Evolutionary conservation across 2,888 invertebrate genomes (phyloP).

Genomic region (Acholoe squamosa): DNA sequence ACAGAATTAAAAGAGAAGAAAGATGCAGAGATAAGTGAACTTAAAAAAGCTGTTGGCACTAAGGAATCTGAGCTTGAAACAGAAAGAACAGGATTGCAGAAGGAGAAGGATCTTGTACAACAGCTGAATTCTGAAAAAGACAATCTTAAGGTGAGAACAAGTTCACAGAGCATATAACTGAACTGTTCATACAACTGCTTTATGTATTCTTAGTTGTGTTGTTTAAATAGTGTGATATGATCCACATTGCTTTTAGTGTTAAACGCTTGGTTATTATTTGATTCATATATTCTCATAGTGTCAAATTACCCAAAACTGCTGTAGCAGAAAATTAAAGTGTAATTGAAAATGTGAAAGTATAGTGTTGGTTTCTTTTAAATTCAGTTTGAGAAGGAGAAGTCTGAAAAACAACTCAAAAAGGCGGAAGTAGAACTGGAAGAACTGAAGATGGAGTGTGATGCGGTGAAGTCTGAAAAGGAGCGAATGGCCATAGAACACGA

Average conservation of each 20-base stretch:
- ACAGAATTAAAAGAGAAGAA: conserved; percentile 72
- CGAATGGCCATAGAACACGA: conserved; percentile 52
- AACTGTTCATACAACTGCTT: no score
- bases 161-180: no score
- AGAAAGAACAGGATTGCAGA: conserved; percentile 39
- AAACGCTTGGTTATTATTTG: no score
- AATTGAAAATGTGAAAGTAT: neutral
- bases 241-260: no score
- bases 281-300: neutral
- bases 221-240: no score
- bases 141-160: conserved; percentile 75
- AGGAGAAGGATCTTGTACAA: conserved; percentile 71
- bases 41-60: conserved; percentile 70
- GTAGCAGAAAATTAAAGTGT: neutral
- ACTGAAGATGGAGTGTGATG: conserved; percentile 57
- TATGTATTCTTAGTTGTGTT: no score
- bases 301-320: neutral
- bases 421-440: conserved; percentile 60
- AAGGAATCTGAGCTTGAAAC: conserved; percentile 57
- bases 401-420: conserved; percentile 64
- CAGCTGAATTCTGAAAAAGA: conserved; percentile 76
- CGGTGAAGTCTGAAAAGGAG: conserved; percentile 56
- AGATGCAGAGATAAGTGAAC: conserved; percentile 75
- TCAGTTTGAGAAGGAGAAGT: conserved; percentile 66
- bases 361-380: neutral